Percentiles rank a stretch among this genome's conserved stretches.
These are phyloP conservation scores for Meiosimyza decipiens DNA, from an alignment of 2,888 invertebrate species.

Conservation along the genomic window DNA sequence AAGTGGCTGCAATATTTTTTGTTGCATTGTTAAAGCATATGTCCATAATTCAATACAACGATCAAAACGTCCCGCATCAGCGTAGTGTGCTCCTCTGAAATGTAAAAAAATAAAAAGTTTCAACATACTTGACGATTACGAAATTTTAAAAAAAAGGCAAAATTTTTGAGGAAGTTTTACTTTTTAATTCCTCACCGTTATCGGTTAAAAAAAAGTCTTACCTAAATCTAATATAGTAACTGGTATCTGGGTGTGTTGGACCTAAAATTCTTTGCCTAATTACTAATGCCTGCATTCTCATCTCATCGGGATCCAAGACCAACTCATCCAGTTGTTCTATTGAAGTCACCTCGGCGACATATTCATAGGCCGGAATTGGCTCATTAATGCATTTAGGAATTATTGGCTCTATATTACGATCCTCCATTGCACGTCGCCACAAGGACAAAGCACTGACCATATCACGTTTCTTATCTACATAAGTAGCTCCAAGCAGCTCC, in stretches of 20 bases:
- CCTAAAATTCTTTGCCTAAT: conserved; percentile 91
- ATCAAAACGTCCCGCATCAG: conserved; percentile 92
- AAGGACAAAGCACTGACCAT: conserved; percentile 89
- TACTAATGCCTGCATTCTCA: conserved; percentile 94
- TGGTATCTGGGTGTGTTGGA: conserved; percentile 96
- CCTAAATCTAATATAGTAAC: conserved; percentile 91
- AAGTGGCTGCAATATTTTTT: conserved; percentile 89
- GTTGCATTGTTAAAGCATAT: conserved; percentile 96
- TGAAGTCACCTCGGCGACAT: conserved; percentile 83
- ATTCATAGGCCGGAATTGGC: conserved; percentile 89
- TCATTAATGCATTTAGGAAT: conserved; percentile 81
- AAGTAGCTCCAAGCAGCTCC: conserved; percentile 92
- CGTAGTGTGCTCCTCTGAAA: conserved; percentile 87
- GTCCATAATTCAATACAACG: conserved; percentile 95
- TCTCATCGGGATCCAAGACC: conserved; percentile 92
- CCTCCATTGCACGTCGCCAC: conserved; percentile 93
- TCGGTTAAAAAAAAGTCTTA: conserved; percentile 36
- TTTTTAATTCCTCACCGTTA: too few species aligned
- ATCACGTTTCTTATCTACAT: conserved; percentile 95
- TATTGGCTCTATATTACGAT: conserved; percentile 76
- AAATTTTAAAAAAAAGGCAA: not conserved
- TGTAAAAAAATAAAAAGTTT: not conserved
- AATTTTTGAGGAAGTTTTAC: too few species aligned
- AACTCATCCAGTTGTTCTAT: conserved; percentile 84
- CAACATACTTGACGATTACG: conserved; percentile 44